phyloP scores from a whole-genome alignment of 2,113 vertebrate genomes.

The Copsychus sechellarum region DNA sequence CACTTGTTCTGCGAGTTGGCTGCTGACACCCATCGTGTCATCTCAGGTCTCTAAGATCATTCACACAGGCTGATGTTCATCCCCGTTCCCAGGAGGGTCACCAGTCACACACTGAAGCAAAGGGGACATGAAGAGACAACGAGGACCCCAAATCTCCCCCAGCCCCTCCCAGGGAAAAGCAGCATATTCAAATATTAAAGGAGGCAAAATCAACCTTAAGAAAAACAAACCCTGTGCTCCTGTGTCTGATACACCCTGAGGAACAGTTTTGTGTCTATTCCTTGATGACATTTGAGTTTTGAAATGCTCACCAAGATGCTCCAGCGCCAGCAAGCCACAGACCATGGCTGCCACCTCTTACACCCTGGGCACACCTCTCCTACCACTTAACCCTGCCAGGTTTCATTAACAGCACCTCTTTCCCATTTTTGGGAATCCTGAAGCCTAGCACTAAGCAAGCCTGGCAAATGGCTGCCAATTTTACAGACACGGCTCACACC shows the following conservation, averaged over 20 bases:
- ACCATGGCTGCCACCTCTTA: not conserved
- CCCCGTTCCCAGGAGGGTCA: not conserved
- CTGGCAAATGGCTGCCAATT: not conserved
- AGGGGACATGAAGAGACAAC: not conserved
- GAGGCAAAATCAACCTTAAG: not conserved
- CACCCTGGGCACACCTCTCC: not conserved
- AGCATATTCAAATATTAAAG: not conserved
- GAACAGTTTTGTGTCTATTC: not conserved
- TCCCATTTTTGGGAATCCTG: not conserved
- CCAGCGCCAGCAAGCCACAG: not conserved
- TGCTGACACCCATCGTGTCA: not conserved
- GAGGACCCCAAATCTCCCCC: not conserved
- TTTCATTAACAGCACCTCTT: not conserved
- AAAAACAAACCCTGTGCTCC: not conserved
- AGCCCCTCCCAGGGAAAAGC: not conserved
- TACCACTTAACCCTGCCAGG: not conserved
- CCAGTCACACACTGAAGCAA: not conserved
- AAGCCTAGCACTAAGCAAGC: not conserved
- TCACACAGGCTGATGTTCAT: not conserved
- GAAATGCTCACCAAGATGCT: not conserved
- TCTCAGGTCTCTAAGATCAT: not conserved
- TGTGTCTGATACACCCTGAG: not conserved
- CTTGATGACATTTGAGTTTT: not conserved
- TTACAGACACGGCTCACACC: not conserved
- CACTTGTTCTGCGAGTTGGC: constrained; percentile 49